These are phyloP conservation scores for Neoniphon sammara DNA, from an alignment of 2,797 vertebrate genomes.

Conservation along the genomic window DNA sequence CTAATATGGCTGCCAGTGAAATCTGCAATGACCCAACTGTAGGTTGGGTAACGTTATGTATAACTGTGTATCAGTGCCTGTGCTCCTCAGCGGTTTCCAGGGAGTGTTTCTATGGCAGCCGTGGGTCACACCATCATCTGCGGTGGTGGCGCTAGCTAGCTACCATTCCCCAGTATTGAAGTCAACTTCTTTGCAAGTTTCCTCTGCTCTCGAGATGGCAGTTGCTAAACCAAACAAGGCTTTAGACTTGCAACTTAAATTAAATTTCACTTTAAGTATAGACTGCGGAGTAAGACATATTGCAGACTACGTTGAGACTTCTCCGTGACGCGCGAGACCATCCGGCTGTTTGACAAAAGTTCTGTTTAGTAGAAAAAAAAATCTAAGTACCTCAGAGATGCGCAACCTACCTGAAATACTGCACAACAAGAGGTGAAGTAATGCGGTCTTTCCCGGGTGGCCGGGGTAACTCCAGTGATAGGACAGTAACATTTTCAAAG, in stretches of 20 bases:
- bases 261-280: background rate
- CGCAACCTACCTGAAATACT: slow-evolving; percentile 79
- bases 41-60: slow-evolving; percentile 12
- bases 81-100: slow-evolving; percentile 33
- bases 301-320: background rate
- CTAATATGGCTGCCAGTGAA: slow-evolving; percentile 65
- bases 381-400: slow-evolving; percentile 15
- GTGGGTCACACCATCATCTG: slow-evolving; percentile 47
- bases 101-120: slow-evolving; percentile 65
- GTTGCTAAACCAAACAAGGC: slow-evolving; percentile 22
- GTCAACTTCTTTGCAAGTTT: slow-evolving; percentile 74
- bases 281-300: background rate
- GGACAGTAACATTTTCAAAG: slow-evolving; percentile 70
- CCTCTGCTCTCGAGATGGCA: background rate
- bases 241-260: slow-evolving; percentile 30
- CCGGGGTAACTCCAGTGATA: slow-evolving; percentile 68
- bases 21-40: slow-evolving; percentile 35
- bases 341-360: slow-evolving; percentile 58
- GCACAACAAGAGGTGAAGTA: slow-evolving; percentile 70
- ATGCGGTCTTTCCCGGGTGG: slow-evolving; percentile 45
- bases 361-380: slow-evolving; percentile 34
- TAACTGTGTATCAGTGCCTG: slow-evolving; percentile 1
- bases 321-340: slow-evolving; percentile 26
- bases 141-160: slow-evolving; percentile 27
- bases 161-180: slow-evolving; percentile 22